Evolutionary conservation across 2,113 vertebrate genomes (phyloP).

Genomic region (Pomatostomus ruficeps): DNA sequence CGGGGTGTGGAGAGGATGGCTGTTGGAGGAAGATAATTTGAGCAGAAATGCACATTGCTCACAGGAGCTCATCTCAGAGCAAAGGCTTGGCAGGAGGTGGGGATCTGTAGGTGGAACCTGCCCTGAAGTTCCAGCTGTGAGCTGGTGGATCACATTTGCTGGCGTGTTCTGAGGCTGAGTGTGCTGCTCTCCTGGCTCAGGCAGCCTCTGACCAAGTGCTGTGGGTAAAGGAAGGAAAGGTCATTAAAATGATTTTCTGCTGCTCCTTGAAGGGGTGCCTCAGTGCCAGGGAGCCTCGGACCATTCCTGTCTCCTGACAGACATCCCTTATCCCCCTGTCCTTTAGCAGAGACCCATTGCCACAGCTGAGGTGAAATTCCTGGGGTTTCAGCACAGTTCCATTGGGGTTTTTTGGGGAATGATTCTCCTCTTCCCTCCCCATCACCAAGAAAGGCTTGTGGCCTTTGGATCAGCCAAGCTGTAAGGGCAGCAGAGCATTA

Average conservation of each 20-base stretch:
- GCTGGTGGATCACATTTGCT: background rate
- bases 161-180: background rate
- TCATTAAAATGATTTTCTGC: background rate
- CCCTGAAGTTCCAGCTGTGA: background rate
- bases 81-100: background rate
- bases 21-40: background rate
- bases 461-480: background rate
- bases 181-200: background rate
- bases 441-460: background rate
- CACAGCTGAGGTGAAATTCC: background rate
- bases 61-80: accelerated
- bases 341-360: background rate
- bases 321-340: background rate
- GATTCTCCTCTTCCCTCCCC: background rate
- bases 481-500: background rate
- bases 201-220: background rate
- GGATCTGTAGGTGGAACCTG: background rate
- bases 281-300: background rate
- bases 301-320: background rate
- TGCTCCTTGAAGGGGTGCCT: background rate
- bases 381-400: background rate
- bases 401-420: background rate
- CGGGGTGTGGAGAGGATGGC: background rate
- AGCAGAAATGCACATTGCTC: background rate
- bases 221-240: background rate